A percentile compares a stretch with the other conserved stretches of the same genome.
Conservation (phyloP, 2,888 invertebrate genomes). For the Cotesia congregata region DNA sequence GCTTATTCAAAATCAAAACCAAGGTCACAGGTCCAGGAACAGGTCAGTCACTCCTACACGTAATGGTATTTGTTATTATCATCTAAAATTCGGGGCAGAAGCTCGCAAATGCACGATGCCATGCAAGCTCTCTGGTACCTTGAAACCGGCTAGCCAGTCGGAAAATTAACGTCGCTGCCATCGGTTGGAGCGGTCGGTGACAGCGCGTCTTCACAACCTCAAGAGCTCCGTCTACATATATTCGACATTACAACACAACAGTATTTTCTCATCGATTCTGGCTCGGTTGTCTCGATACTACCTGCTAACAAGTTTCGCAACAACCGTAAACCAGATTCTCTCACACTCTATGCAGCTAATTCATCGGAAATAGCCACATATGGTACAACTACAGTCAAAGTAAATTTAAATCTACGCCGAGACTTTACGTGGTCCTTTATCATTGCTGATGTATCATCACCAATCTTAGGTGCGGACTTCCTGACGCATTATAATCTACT, state of each 20-base stretch:
- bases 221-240: slow-evolving; percentile 35
- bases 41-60: background rate
- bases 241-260: slow-evolving; percentile 29
- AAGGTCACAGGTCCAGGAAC: background rate
- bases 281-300: slow-evolving; percentile 42
- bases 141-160: background rate
- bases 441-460: slow-evolving; percentile 38
- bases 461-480: slow-evolving; percentile 47
- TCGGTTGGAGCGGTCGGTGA: slow-evolving; percentile 29
- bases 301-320: slow-evolving; percentile 13
- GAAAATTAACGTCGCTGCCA: slow-evolving; percentile 37
- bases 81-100: background rate
- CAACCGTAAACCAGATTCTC: background rate
- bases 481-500: no score
- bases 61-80: background rate
- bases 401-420: slow-evolving; percentile 40
- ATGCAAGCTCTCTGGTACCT: background rate
- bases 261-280: slow-evolving; percentile 43
- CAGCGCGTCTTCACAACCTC: slow-evolving; percentile 12
- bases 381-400: slow-evolving; percentile 32
- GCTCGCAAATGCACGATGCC: background rate
- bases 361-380: slow-evolving; percentile 39
- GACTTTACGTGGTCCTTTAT: slow-evolving; percentile 42
- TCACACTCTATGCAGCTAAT: slow-evolving; percentile 42
- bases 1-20: background rate